These are phyloP conservation scores for Netelia melanura DNA, from an alignment of 2,888 invertebrate species.

Conservation along the genomic window DNA sequence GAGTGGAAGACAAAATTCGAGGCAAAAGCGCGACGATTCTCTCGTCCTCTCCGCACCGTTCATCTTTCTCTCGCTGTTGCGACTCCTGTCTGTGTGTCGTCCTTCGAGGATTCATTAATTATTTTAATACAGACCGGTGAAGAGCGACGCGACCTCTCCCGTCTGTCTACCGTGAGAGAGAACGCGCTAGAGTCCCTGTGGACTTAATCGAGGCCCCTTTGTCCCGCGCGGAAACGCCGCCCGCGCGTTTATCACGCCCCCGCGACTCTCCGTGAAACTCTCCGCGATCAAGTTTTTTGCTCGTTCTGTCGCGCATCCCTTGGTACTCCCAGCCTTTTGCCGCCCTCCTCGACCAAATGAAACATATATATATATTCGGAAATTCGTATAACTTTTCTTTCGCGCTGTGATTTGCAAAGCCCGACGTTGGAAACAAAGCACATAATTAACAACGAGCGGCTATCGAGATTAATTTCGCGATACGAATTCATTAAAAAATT, in stretches of 20 bases:
- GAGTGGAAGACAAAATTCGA: slow-evolving; percentile 39
- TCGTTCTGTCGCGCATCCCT: slow-evolving; percentile 19
- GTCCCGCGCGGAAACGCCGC: slow-evolving; percentile 51
- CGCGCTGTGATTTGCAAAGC: slow-evolving; percentile 45
- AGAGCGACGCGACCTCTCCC: slow-evolving; percentile 41
- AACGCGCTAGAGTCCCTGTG: slow-evolving; percentile 30
- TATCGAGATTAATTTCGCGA: slow-evolving; percentile 10
- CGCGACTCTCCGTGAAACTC: slow-evolving; percentile 54
- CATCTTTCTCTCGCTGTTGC: slow-evolving; percentile 24
- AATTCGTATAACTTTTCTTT: slow-evolving; percentile 33
- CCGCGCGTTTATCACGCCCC: slow-evolving; percentile 63
- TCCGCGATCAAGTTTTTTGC: slow-evolving; percentile 50
- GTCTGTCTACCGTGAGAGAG: slow-evolving; percentile 67
- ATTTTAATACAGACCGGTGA: slow-evolving; percentile 65
- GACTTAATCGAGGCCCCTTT: slow-evolving; percentile 65
- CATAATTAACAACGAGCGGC: slow-evolving; percentile 34
- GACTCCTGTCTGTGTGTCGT: slow-evolving; percentile 26
- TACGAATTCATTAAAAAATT: slow-evolving; percentile 4
- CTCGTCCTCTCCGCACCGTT: slow-evolving; percentile 25
- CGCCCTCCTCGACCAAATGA: slow-evolving; percentile 8
- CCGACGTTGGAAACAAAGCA: slow-evolving; percentile 30
- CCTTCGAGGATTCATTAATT: slow-evolving; percentile 64
- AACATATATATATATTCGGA: slow-evolving; percentile 7
- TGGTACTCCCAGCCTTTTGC: slow-evolving; percentile 32
- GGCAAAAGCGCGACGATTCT: slow-evolving; percentile 46